Evolutionary conservation across 2,888 invertebrate genomes (phyloP), one percentile per base, ranked within the genome.

Genomic region (Archaeoteleia sp.): DNA sequence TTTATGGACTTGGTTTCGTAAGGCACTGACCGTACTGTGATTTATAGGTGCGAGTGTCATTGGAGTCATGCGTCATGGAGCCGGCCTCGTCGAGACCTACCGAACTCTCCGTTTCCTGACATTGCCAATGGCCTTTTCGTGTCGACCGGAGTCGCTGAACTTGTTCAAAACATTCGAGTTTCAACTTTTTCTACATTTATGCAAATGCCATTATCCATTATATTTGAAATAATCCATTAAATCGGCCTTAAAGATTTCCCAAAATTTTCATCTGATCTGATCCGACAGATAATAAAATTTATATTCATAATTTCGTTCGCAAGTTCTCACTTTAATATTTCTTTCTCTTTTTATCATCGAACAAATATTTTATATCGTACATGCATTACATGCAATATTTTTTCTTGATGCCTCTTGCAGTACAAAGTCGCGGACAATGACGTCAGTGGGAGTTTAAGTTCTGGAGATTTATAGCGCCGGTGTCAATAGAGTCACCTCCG

Each of bases 41-140:
- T 83, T 83, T 83, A 83, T 83, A 78, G 75, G 82, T 77, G 77
- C 79, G 77, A 81, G 79, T 83, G 83, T 83, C 82, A 82, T 78
- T 81, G 82, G 78, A 82, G 79, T 80, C 81, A 78, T 82, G 79
- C 53, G 69, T 69, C 69, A 65, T 57, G 45, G 10, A 27, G 27
- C 34, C 42, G 57, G 37, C 57, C 27, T 14, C 37, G 58, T 13
- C 43, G 42, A 49, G 45, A 27, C 45, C 54, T 51, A 57, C 67
- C 55, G 46, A 67, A 61, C 57, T 55, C 55, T 43, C 30, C 48
- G 30, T 35, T 34, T 23, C 51, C 43, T 57, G 34, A 58, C 62
- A 43, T 60, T 55, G 60, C 43, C 54, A 29, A 55, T 58, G 48
- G 66, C 43, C 53, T 40, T 62, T 62, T 20, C 46, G 34, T 32